Evolutionary conservation across 64 coral and sea anemone genomes (phyloP).

Genomic region (Dendrophyllia cribrosa): DNA sequence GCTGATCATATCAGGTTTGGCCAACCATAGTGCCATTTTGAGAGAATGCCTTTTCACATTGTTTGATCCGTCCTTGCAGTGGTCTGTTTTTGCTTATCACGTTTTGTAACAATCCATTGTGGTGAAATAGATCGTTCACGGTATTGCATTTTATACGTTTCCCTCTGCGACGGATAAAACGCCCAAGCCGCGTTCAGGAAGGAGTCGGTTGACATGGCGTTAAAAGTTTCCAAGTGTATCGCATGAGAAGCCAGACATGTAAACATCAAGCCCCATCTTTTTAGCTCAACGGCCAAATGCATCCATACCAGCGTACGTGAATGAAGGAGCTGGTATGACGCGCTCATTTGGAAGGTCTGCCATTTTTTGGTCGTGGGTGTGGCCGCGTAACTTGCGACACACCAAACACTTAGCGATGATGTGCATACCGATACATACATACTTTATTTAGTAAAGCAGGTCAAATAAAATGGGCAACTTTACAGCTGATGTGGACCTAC

Average conservation of each 20-base stretch:
- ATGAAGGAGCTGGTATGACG: slow-evolving; percentile 29
- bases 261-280: not conserved
- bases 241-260: slow-evolving; percentile 45
- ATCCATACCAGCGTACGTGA: not conserved
- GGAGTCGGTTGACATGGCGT: not conserved
- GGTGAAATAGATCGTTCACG: too few species aligned
- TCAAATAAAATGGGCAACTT: too few species aligned
- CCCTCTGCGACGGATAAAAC: slow-evolving; percentile 58
- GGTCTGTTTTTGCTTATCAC: too few species aligned
- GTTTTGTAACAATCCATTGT: too few species aligned
- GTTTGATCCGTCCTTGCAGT: too few species aligned
- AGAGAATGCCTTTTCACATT: too few species aligned
- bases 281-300: slow-evolving; percentile 8
- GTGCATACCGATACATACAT: too few species aligned
- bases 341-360: slow-evolving; percentile 62
- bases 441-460: too few species aligned
- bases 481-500: too few species aligned
- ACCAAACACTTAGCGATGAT: not conserved
- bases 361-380: slow-evolving; percentile 32
- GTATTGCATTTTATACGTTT: too few species aligned
- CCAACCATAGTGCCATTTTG: too few species aligned
- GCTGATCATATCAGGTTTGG: too few species aligned
- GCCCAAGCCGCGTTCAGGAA: slow-evolving; percentile 17
- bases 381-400: not conserved
- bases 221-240: slow-evolving; percentile 30